These are phyloP conservation scores for Rhinolophus sinicus DNA, from an alignment of 2,113 vertebrate genomes.

Conservation along the genomic window DNA sequence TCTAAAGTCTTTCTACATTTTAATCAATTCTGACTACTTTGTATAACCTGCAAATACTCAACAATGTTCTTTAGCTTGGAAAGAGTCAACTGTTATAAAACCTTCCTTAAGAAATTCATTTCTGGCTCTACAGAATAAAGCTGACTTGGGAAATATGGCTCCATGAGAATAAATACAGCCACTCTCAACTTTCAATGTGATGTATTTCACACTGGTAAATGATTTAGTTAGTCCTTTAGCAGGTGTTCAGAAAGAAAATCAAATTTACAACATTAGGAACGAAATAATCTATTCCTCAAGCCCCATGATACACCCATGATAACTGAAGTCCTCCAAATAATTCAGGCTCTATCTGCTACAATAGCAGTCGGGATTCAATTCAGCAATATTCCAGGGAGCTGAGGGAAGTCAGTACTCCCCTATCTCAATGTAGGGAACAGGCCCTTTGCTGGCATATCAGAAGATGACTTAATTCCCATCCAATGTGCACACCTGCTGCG, in stretches of 20 bases:
- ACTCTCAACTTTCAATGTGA: background rate
- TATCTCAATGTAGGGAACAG: background rate
- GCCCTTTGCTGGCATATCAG: slow-evolving; percentile 53
- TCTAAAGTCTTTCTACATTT: background rate
- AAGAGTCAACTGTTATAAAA: background rate
- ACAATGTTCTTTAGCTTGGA: slow-evolving; percentile 7
- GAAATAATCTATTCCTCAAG: slow-evolving; percentile 55
- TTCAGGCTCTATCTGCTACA: background rate
- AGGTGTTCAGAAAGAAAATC: slow-evolving; percentile 69
- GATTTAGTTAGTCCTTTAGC: slow-evolving; percentile 68
- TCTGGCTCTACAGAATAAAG: background rate
- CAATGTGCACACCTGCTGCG: slow-evolving; percentile 15
- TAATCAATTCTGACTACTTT: background rate
- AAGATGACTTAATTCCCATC: slow-evolving; percentile 51
- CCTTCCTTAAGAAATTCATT: background rate
- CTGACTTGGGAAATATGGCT: background rate
- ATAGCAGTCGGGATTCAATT: slow-evolving; percentile 32
- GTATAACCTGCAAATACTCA: slow-evolving; percentile 4
- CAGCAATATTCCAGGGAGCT: slow-evolving; percentile 10
- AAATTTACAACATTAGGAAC: slow-evolving; percentile 63
- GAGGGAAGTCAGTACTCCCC: background rate
- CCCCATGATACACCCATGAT: slow-evolving; percentile 15
- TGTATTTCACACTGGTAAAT: slow-evolving; percentile 56
- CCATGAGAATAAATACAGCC: slow-evolving; percentile 39
- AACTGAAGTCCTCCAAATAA: slow-evolving; percentile 55